Evolutionary conservation across 2,888 invertebrate species (phyloP).

Genomic region (Sphecodes monilicornis): DNA sequence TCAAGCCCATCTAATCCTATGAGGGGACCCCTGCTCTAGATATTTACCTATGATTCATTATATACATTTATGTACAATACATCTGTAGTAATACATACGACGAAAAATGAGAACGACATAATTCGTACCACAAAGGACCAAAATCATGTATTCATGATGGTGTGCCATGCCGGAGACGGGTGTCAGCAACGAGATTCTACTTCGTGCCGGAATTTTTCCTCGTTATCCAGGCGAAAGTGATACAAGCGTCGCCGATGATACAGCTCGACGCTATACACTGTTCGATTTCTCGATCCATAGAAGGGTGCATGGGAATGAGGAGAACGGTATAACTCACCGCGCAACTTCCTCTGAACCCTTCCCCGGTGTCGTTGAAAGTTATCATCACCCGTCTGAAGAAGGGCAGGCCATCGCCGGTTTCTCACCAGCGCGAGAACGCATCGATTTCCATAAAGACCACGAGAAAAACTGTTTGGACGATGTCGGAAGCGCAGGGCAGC

Average conservation of each 20-base stretch:
- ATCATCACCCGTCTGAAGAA: constrained; percentile 18
- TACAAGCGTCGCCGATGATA: constrained; percentile 1
- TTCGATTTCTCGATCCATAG: constrained; percentile 3
- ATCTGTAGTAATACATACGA: not conserved
- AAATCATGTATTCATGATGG: not conserved
- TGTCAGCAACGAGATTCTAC: not conserved
- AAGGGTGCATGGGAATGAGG: constrained; percentile 38
- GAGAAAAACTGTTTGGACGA: constrained; percentile 34
- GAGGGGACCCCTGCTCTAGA: too few species aligned
- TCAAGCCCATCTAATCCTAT: too few species aligned
- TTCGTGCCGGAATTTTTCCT: not conserved
- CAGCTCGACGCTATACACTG: constrained; percentile 1
- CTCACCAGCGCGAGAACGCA: constrained; percentile 8
- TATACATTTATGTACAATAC: too few species aligned
- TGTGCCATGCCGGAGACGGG: not conserved
- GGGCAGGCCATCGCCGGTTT: constrained; percentile 16
- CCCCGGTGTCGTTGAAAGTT: constrained; percentile 7
- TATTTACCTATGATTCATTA: too few species aligned
- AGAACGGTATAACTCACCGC: not conserved
- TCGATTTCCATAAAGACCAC: constrained; percentile 54
- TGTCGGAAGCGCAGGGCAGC: constrained; percentile 29
- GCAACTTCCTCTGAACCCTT: constrained; percentile 23
- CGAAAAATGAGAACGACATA: not conserved
- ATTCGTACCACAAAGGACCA: not conserved
- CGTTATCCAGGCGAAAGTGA: not conserved